These are phyloP conservation scores for Siderastrea siderea DNA, from an alignment of 92 coral and sea anemone genomes.

Conservation along the genomic window DNA sequence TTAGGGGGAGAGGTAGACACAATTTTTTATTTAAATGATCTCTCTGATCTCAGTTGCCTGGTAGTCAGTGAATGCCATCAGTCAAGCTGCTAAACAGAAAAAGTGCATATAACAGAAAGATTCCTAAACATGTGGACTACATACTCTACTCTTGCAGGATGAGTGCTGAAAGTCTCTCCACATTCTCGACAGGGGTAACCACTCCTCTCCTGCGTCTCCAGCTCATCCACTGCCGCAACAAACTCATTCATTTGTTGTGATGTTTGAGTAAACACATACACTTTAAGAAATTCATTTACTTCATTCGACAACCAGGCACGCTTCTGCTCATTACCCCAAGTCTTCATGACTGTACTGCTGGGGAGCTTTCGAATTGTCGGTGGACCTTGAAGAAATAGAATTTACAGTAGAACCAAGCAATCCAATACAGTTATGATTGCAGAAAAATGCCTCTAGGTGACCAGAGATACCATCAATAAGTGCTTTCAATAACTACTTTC, in stretches of 20 bases:
- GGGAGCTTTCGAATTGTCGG: constrained; percentile 6
- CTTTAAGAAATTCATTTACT: not conserved
- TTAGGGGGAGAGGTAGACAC: too few relatives aligned
- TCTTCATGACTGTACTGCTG: not conserved
- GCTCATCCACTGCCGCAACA: constrained; percentile 11
- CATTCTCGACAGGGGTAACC: constrained; percentile 54
- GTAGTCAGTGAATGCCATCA: too few relatives aligned
- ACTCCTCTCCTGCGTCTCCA: constrained; percentile 17
- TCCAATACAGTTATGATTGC: too few relatives aligned
- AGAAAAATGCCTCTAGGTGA: too few relatives aligned
- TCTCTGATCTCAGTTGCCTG: too few relatives aligned
- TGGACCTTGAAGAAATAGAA: not conserved
- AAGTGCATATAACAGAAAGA: not conserved
- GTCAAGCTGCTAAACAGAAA: too few relatives aligned
- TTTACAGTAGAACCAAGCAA: too few relatives aligned
- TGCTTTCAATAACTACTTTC: too few relatives aligned
- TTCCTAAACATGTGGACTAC: not conserved
- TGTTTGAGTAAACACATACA: constrained; percentile 10
- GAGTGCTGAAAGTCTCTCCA: constrained; percentile 21
- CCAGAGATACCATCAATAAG: too few relatives aligned
- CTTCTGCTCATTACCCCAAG: constrained; percentile 6
- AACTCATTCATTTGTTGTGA: constrained; percentile 4
- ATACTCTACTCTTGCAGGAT: constrained; percentile 45
- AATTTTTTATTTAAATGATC: too few relatives aligned
- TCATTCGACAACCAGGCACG: constrained; percentile 13